phyloP scores from a whole-genome alignment of 2,888 invertebrate species.

The Pseudanteris insignis region DNA sequence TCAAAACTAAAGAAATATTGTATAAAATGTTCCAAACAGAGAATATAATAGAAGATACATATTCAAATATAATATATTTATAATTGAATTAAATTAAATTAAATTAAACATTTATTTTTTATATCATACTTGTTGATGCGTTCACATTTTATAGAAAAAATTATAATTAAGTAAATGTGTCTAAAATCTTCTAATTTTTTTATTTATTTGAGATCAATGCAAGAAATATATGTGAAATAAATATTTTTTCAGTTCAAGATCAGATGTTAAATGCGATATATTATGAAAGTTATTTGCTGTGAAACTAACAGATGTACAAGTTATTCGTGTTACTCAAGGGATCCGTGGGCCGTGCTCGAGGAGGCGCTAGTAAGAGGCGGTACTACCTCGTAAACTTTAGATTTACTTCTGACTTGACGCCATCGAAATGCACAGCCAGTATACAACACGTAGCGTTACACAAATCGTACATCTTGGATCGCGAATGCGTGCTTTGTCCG shows the following conservation, averaged over 20 bases:
- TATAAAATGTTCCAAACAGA: too few species aligned
- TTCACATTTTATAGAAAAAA: too few species aligned
- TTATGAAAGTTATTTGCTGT: conserved; percentile 62
- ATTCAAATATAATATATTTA: too few species aligned
- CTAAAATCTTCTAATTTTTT: too few species aligned
- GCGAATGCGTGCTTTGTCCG: conserved; percentile 51
- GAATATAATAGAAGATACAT: too few species aligned
- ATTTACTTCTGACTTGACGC: conserved; percentile 67
- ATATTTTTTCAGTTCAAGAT: conserved; percentile 29
- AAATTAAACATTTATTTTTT: too few species aligned
- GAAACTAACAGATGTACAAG: conserved; percentile 49
- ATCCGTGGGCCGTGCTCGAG: conserved; percentile 63
- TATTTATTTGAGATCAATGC: too few species aligned
- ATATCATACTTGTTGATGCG: too few species aligned
- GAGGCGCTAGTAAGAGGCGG: conserved; percentile 67
- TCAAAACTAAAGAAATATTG: too few species aligned
- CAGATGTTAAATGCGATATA: conserved; percentile 59
- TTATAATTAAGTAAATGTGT: conserved; percentile 11
- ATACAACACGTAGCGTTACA: conserved; percentile 44
- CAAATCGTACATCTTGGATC: conserved; percentile 40
- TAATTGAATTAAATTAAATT: too few species aligned
- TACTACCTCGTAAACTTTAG: conserved; percentile 67
- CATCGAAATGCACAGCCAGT: conserved; percentile 60
- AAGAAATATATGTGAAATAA: too few species aligned
- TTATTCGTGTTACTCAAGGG: conserved; percentile 49